Evolutionary conservation across 2,113 vertebrate species (phyloP).

Genomic region (Panurus biarmicus): DNA sequence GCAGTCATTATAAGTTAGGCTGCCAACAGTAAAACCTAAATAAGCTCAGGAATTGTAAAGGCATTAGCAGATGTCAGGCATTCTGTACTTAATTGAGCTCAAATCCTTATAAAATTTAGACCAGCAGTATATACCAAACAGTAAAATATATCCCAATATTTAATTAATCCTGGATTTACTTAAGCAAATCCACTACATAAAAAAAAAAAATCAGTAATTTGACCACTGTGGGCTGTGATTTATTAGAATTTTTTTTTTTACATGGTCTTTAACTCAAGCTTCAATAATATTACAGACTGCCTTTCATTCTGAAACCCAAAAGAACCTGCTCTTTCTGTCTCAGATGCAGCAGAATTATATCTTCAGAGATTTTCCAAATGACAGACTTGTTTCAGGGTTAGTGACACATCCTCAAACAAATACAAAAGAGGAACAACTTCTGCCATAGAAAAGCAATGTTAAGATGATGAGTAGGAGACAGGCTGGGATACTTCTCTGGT

Average conservation of each 20-base stretch:
- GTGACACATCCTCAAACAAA: background rate
- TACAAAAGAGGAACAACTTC: background rate
- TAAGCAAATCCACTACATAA: background rate
- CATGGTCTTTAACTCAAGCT: background rate
- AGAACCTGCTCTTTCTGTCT: background rate
- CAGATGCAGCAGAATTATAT: background rate
- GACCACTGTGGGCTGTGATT: background rate
- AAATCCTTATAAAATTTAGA: background rate
- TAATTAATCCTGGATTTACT: background rate
- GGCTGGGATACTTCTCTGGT: background rate
- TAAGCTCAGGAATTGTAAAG: conserved; percentile 24
- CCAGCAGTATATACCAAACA: background rate
- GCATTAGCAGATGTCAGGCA: background rate
- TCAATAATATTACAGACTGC: background rate
- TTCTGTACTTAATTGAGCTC: background rate
- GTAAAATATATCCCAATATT: background rate
- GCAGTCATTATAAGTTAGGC: background rate
- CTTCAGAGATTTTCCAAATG: background rate
- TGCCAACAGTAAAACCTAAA: conserved; percentile 24
- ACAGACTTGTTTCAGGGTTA: background rate
- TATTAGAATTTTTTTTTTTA: background rate
- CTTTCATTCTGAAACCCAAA: background rate
- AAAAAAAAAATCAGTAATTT: background rate
- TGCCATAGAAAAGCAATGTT: background rate
- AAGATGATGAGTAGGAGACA: background rate